Evolutionary conservation across 53 echinoderm and acorn worm genomes (phyloP), one percentile per base, ranked within the genome.

Genomic region (Temnopleurus reevesii): DNA sequence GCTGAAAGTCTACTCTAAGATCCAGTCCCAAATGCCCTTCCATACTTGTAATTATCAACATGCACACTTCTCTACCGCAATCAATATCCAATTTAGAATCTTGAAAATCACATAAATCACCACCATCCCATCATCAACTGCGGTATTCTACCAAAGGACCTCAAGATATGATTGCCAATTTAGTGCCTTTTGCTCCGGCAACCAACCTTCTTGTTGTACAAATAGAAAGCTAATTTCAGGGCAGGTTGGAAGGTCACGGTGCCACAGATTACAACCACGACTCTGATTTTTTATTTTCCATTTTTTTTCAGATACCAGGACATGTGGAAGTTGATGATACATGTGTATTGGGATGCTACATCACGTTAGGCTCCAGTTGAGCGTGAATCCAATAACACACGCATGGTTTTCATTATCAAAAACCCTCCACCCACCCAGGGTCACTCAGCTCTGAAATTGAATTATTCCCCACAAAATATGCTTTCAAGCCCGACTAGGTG

Each of bases 391-490:
- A 79, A 79, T 79, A 79, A 46, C 49, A 28, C 79, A 79, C 31
- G 79, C 79, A 79, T 79, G 79, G 30, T 28, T 29, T 28, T 79
- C 79, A 79, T 79, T 49, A 79, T 46, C 26, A 79, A 47, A 79
- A 51, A 49, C 51, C 79, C 36, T 38, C 38, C 29, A 19, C 59
- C 49, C 18, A 17, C 41, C 36, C 30, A 29, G 49, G 79, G 46
- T 79, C 79, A 79, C 15, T 79, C 79, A 12, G 79, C 46, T 79
- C 79, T 79, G 46, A 79, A 79, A 79, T 79, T 79, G 79, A 79
- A 79, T 79, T 28, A 79, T 49, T 49, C 79, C 79, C 46, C 46
- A 79, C 79, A 79, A 79, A 47, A 79, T 79, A 79, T 49, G 79
- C 79, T 79, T 79, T 79, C 79, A 79, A 21, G 46, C 79, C 17